These are phyloP conservation scores for Falco punctatus DNA, from an alignment of 2,113 vertebrate species.

Conservation along the genomic window DNA sequence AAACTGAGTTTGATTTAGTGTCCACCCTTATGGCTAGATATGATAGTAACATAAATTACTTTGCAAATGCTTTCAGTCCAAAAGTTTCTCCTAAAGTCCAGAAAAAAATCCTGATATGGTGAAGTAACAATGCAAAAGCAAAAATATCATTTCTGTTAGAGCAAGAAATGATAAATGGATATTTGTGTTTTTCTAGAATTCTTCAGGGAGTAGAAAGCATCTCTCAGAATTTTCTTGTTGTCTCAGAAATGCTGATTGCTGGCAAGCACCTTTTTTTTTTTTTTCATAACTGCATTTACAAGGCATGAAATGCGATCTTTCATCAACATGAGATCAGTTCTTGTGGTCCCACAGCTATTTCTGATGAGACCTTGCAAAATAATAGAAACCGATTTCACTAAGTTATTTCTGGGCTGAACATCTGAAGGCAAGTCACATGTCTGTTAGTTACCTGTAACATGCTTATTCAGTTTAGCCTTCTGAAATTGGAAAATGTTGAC, in stretches of 20 bases:
- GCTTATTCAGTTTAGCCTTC: background rate
- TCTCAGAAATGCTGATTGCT: background rate
- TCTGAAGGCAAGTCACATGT: background rate
- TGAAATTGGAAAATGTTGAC: background rate
- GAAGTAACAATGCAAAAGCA: background rate
- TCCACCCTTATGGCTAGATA: background rate
- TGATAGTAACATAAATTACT: background rate
- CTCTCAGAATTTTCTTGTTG: background rate
- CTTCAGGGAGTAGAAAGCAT: background rate
- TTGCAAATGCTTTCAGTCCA: background rate
- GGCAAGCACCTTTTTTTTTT: background rate
- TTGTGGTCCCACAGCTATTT: background rate
- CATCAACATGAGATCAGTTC: background rate
- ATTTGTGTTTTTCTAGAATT: background rate
- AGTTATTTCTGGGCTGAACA: background rate
- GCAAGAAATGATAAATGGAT: background rate
- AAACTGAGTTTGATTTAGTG: background rate
- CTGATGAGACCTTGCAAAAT: background rate
- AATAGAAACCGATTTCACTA: background rate
- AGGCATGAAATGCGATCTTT: conserved; percentile 24
- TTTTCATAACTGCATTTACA: background rate
- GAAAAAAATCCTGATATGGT: background rate
- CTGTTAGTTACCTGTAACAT: background rate
- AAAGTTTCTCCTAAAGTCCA: background rate
- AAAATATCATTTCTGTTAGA: background rate